Evolutionary conservation across 2,113 vertebrate genomes (phyloP), one percentile per base, ranked within the genome.

Genomic region (Coreoperca whiteheadi): DNA sequence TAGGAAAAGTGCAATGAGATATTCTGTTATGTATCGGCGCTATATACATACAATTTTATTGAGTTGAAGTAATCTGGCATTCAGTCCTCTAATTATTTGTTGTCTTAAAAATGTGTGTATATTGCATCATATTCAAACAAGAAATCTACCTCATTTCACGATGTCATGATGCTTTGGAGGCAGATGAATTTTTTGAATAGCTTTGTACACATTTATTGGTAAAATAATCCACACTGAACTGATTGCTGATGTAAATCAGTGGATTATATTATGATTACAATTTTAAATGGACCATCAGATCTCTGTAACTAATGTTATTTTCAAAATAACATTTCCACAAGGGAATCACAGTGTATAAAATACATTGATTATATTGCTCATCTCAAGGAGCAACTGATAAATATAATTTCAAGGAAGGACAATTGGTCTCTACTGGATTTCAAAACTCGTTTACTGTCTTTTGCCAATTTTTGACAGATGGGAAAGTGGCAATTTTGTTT

Each of bases 391-490:
- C 6, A 54, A 53, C 25, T 67, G 69, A 79, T 85, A 67, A 82
- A 87, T n/a, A 89, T 79, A 64, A 84, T 91, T 89, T 90, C 71
- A 74, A 74, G 74, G 57, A 85, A 88, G 92, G 85, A 90, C 90
- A 89, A 92, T 83, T 69, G 80, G 89, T 88, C 91, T 94, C 92
- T 41, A 39, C 77, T 91, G 92, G 92, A 87, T 88, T 89, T 88
- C 82, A 77, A 82, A 88, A 91, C 83, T 84, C 69, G 91, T 94
- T 94, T 90, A 85, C 77, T 70, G 64, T 83, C 53, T 74, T 81
- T 83, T 86, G 82, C 83, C 82, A 90, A 76, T 93, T 94, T 85
- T 81, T 89, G 89, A 92, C 93, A 94, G 94, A 94, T 93, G 92
- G 92, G 76, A 70, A 83, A 87, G 86, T 85, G 87, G 90, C 89